phyloP scores from a whole-genome alignment of 2,797 vertebrate genomes.

The Sebastes flavidus region DNA sequence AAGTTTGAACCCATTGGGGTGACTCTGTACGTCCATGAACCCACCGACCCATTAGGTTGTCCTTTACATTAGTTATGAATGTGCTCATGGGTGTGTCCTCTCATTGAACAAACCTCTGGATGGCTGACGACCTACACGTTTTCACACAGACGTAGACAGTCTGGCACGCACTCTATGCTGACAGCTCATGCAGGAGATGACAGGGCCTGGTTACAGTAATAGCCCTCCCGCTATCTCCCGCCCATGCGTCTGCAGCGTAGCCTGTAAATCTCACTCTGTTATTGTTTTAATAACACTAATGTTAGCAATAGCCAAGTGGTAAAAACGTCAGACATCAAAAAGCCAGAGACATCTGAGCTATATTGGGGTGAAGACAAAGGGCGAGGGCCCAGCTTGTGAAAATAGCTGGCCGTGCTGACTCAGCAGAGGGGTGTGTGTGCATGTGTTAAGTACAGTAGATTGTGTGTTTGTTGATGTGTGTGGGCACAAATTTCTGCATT shows the following conservation, averaged over 20 bases:
- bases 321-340: constrained; percentile 68
- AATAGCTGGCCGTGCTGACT: constrained; percentile 75
- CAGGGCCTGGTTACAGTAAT: constrained; percentile 59
- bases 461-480: constrained; percentile 20
- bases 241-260: constrained; percentile 63
- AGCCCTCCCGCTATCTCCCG: constrained; percentile 59
- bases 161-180: constrained; percentile 19
- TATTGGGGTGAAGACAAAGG: constrained; percentile 62
- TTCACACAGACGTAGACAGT: constrained; percentile 20
- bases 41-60: background rate
- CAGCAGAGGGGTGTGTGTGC: constrained; percentile 47
- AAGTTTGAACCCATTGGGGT: background rate
- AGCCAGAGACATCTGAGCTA: constrained; percentile 50
- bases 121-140: constrained; percentile 3
- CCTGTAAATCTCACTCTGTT: constrained; percentile 70
- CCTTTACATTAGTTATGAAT: background rate
- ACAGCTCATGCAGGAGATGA: constrained; percentile 63
- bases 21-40: background rate
- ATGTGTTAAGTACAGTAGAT: background rate
- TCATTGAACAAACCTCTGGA: constrained; percentile 6
- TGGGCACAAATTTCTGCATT: constrained; percentile 31
- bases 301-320: constrained; percentile 70
- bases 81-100: background rate
- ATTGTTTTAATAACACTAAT: constrained; percentile 73
- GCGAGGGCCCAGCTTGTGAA: constrained; percentile 68